Evolutionary conservation across 2,888 invertebrate species (phyloP), one percentile per base, ranked within the genome.

Genomic region (Eristalis intricaria): DNA sequence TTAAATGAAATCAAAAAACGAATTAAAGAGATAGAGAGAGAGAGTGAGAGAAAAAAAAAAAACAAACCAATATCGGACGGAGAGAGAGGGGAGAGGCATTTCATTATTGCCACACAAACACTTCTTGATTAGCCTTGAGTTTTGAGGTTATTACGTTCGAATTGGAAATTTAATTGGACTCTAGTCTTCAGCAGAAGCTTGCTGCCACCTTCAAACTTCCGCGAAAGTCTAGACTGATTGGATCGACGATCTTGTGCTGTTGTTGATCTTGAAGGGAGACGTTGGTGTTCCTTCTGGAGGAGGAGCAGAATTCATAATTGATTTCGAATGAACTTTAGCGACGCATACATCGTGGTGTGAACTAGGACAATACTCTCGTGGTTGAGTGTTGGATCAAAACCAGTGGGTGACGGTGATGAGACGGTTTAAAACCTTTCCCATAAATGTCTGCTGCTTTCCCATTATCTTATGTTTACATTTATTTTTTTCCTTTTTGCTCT

Each of bases 321-420:
- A 84, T 71, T 79, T 32, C 66, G 75, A 79, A 50, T 69, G 26
- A 10, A 56, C 68, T 76, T 78, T 65, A 87, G 87, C 87, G 84
- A 87, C 87, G 84, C 87, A 65, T 87, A 23, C 87, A 60, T 87
- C 87, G 87, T 87, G 87, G 87, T 87, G 87, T 76, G 87, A 87
- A 84, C 87, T 84, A 76, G 87, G 87, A 71, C 87, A 87, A 81
- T 73, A 5, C 26, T 65, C 15, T 50, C 50, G 50, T 8, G 19
- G 19, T 50, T 19, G 50, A 50, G 50, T 50, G 50, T 50, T 50
- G 8, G 50, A 50, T 38, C 13, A 70, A 10, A 26, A 43, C 71
- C 71, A 71, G 71, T 61, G 11, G n/a, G 71, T 40, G 61, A 38
- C 60, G 61, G 11, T 60, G 50, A 50, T 8, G 43, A 8, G 15